A percentile compares a stretch with the other conserved stretches of the same genome.
These are phyloP conservation scores for Campoletis raptor DNA, from an alignment of 2,888 invertebrate species.

Conservation along the genomic window DNA sequence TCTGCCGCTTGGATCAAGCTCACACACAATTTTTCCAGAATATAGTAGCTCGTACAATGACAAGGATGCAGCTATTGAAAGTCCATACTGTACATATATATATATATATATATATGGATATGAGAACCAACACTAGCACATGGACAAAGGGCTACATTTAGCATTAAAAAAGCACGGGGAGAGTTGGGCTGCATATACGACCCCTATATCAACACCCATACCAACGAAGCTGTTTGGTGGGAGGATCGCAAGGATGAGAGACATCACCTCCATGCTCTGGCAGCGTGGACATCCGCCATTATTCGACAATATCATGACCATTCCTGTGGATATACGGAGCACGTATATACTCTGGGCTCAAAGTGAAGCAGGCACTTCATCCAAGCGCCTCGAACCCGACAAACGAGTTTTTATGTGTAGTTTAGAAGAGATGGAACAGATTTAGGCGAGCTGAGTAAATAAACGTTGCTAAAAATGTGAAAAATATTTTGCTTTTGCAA, in stretches of 20 bases:
- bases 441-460: background rate
- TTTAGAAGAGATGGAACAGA: background rate
- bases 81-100: background rate
- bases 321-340: background rate
- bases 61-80: slow-evolving; percentile 29
- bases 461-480: background rate
- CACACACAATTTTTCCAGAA: slow-evolving; percentile 47
- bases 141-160: slow-evolving; percentile 78
- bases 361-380: background rate
- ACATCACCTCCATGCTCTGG: slow-evolving; percentile 70
- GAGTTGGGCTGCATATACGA: slow-evolving; percentile 48
- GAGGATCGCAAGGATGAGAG: slow-evolving; percentile 58
- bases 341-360: slow-evolving; percentile 13
- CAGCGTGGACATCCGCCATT: slow-evolving; percentile 72
- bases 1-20: slow-evolving; percentile 34
- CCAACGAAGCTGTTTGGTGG: slow-evolving; percentile 8
- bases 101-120: background rate
- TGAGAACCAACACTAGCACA: slow-evolving; percentile 37
- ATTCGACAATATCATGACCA: slow-evolving; percentile 30
- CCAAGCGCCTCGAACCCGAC: slow-evolving; percentile 6
- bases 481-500: background rate
- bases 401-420: background rate
- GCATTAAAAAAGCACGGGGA: slow-evolving; percentile 80
- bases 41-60: slow-evolving; percentile 20
- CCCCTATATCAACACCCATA: slow-evolving; percentile 36